These are phyloP conservation scores for Teleogryllus occipitalis DNA, from an alignment of 1,140 invertebrate genomes.

Conservation along the genomic window DNA sequence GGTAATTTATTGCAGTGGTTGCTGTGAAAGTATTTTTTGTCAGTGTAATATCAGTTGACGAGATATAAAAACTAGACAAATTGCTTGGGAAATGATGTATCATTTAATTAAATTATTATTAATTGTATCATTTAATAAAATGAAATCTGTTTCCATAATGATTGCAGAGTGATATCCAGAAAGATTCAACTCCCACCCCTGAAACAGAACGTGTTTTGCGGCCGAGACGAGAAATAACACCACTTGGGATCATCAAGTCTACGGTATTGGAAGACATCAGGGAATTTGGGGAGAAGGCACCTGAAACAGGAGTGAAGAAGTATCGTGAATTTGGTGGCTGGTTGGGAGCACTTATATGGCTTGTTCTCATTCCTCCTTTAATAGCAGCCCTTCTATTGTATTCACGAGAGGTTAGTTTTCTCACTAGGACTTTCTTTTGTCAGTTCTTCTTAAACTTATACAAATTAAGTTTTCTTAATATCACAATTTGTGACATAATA, in stretches of 20 bases:
- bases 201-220: neutral
- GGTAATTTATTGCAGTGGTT: too few species aligned
- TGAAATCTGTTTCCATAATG: too few species aligned
- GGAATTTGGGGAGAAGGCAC: neutral
- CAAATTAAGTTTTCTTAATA: too few species aligned
- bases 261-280: neutral
- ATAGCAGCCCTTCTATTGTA: neutral
- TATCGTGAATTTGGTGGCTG: constrained; percentile 8
- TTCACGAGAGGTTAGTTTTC: neutral
- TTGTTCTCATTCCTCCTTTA: neutral
- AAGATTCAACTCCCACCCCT: neutral
- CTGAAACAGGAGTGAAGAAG: neutral
- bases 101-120: too few species aligned
- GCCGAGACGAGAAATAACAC: neutral
- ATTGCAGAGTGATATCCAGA: neutral
- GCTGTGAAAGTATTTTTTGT: too few species aligned
- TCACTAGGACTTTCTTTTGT: too few species aligned
- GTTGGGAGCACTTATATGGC: neutral
- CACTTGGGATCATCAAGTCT: neutral
- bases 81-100: too few species aligned
- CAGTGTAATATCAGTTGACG: too few species aligned
- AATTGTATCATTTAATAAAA: too few species aligned
- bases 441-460: too few species aligned
- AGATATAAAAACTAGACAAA: too few species aligned
- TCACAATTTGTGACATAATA: too few species aligned